Base-by-base conservation (phyloP, 2,888 invertebrate species). In the Caenorhabditis zanzibari region DNA sequence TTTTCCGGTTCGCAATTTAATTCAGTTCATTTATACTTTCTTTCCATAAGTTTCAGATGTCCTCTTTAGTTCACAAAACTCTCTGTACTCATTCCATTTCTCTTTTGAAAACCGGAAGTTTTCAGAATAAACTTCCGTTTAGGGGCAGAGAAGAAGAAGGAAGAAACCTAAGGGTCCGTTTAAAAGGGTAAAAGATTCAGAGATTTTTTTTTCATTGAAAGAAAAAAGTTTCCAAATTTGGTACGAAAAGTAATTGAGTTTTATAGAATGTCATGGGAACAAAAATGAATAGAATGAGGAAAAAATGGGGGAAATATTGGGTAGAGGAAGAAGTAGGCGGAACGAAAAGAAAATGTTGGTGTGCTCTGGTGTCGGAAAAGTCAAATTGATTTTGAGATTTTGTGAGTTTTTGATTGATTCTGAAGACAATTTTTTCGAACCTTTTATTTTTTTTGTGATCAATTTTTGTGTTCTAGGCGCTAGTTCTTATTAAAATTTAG, bases 61-160 rank as follows among this genome's bases (percentile, higher is more conserved):
- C 35, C 54, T 63, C 12, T 38, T 35, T 28, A 63, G 58, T 26
- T n/a, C 61, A 44, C 32, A 32, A 35, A 9, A 35, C 22, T 54
- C 22, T 54, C 19, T 14, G n/a, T 10, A 49, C 44, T 16, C 56
- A 32, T 66, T 59, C 49, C 38, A 16, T 49, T 38, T 56, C 28
- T 41, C 52, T n/a, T 38, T 26, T 52, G 49, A 49, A 28, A 71
- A 54, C 71, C 71, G 71, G 63, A 77, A 64, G 69, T 63, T 69
- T 63, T 32, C 2, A 16, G 56, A 66, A 58, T 75, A 66, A 19
- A 75, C 56, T 75, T 75, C 73, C 73, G 52, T 73, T 73, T 73
- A 35, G 32, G 14, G 35, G 19, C 32, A 4, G 52, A 28, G 26
- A 63, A 32, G 44, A 24, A 12, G 35, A 41, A 72, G 28, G 26